phyloP scores from a whole-genome alignment of 1,140 invertebrate genomes.

The Triops cancriformis region DNA sequence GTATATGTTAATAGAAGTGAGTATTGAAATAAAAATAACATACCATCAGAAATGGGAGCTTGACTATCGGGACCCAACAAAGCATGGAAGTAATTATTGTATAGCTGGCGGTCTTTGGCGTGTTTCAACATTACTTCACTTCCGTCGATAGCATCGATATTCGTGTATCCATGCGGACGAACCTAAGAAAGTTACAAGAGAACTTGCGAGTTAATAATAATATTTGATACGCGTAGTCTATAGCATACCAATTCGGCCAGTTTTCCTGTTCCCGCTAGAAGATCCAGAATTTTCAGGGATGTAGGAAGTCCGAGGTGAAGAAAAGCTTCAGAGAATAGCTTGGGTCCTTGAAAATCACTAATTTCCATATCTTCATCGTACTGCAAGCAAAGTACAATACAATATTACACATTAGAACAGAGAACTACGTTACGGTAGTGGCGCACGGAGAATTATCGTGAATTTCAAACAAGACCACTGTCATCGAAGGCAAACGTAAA shows the following conservation, averaged over 20 bases:
- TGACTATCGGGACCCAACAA: constrained; percentile 21
- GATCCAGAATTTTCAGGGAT: constrained; percentile 16
- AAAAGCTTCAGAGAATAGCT: constrained; percentile 17
- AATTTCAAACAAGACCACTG: too few species aligned
- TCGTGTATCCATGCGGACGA: constrained; percentile 27
- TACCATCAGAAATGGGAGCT: constrained; percentile 28
- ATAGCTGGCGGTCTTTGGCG: constrained; percentile 26
- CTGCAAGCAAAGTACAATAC: constrained; percentile 23
- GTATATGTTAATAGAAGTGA: too few species aligned
- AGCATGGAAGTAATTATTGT: constrained; percentile 27
- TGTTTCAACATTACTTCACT: constrained; percentile 29
- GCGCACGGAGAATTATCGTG: too few species aligned
- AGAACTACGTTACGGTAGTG: too few species aligned
- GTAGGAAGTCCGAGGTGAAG: constrained; percentile 18
- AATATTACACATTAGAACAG: too few species aligned
- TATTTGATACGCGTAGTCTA: not conserved
- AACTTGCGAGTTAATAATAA: not conserved
- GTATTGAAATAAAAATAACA: not conserved
- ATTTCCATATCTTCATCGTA: constrained; percentile 23
- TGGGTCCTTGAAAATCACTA: constrained; percentile 16
- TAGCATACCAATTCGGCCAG: constrained; percentile 22
- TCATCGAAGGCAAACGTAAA: too few species aligned
- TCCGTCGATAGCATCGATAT: constrained; percentile 32
- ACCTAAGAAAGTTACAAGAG: not conserved
- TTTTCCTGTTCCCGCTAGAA: constrained; percentile 25